Evolutionary conservation across 2,888 invertebrate species (phyloP).

Genomic region (Abrostola triplasia): DNA sequence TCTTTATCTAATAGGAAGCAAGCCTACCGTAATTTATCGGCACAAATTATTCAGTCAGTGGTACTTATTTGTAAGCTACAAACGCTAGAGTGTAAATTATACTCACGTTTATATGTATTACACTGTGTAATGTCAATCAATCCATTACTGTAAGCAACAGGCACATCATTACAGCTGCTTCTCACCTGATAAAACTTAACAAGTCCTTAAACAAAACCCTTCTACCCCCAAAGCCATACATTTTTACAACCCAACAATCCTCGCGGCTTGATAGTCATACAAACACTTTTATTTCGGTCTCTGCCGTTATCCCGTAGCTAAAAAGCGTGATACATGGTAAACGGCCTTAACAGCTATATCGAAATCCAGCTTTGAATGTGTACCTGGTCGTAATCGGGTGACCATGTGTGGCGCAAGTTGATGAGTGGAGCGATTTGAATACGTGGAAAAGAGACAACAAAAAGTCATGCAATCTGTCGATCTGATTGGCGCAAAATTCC

Average conservation of each 20-base stretch:
- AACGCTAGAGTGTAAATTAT: too few species aligned
- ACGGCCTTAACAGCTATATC: constrained; percentile 78
- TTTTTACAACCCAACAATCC: constrained; percentile 50
- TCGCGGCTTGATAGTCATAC: constrained; percentile 49
- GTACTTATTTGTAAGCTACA: too few species aligned
- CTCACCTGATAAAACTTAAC: constrained; percentile 26
- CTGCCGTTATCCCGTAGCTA: constrained; percentile 62
- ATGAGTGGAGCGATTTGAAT: constrained; percentile 41
- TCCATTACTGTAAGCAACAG: background rate
- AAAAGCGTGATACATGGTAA: constrained; percentile 67
- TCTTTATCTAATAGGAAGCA: too few species aligned
- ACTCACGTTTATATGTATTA: too few species aligned
- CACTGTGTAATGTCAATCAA: too few species aligned
- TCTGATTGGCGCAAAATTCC: too few species aligned
- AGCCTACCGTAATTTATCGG: too few species aligned
- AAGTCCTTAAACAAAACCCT: constrained; percentile 30
- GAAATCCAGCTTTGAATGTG: constrained; percentile 81
- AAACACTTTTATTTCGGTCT: constrained; percentile 68
- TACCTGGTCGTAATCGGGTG: constrained; percentile 74
- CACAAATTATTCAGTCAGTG: too few species aligned
- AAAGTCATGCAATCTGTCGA: too few species aligned
- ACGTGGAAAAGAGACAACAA: background rate
- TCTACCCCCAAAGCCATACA: constrained; percentile 37
- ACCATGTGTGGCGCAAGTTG: constrained; percentile 47
- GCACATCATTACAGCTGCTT: background rate